phyloP scores from a whole-genome alignment of 2,797 vertebrate species.

The Siniperca undulata region DNA sequence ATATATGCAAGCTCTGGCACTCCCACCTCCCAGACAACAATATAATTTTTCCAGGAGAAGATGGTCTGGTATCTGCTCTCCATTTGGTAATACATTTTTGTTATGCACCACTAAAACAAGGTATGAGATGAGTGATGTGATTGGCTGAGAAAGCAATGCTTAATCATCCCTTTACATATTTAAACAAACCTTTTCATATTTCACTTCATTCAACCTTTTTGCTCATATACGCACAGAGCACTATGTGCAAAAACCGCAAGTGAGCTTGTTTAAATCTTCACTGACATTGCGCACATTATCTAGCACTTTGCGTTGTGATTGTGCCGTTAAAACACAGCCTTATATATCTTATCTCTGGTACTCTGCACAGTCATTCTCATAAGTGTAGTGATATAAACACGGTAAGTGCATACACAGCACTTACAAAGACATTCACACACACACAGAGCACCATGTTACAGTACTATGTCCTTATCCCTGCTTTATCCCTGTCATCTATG shows the following conservation, averaged over 20 bases:
- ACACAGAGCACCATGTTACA: conserved; percentile 19
- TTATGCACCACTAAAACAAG: neutral
- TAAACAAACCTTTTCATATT: neutral
- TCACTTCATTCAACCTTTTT: neutral
- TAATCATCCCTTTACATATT: neutral
- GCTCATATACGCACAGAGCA: too few relatives aligned
- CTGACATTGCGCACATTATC: neutral
- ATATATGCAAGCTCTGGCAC: conserved; percentile 13
- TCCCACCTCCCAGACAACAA: conserved; percentile 10
- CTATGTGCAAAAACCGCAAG: too few relatives aligned
- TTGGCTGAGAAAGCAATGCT: neutral
- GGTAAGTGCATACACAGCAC: neutral
- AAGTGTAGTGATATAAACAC: conserved; percentile 30
- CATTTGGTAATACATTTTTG: conserved; percentile 1
- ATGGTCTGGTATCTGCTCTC: conserved; percentile 22
- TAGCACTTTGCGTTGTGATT: neutral
- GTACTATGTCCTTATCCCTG: conserved; percentile 39
- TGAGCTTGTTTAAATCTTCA: neutral
- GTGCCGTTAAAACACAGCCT: conserved; percentile 1
- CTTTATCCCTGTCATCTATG: conserved; percentile 56
- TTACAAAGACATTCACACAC: neutral
- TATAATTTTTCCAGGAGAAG: conserved; percentile 19
- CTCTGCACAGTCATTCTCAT: conserved; percentile 1
- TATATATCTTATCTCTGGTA: conserved; percentile 13
- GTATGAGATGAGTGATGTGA: neutral